Evolutionary conservation across 2,888 invertebrate genomes (phyloP).

Genomic region (Hyppa rectilinea): DNA sequence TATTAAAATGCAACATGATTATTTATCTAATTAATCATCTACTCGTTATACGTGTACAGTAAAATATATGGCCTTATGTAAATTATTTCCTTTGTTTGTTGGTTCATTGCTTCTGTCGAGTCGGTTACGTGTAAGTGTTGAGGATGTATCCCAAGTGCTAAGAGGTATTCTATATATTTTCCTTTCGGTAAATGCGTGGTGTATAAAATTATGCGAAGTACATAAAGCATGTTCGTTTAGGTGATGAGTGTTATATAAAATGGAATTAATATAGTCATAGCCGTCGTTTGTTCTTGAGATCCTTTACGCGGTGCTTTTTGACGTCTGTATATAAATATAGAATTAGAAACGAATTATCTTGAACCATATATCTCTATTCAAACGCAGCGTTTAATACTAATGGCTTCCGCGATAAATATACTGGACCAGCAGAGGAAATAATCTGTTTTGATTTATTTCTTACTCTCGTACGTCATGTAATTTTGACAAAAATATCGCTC

Average conservation of each 20-base stretch:
- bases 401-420: constrained; percentile 57
- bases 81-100: constrained; percentile 86
- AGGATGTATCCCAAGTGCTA: constrained; percentile 75
- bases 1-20: constrained; percentile 85
- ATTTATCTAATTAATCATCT: constrained; percentile 89
- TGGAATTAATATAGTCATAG: constrained; percentile 82
- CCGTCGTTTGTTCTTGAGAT: constrained; percentile 77
- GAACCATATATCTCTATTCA: constrained; percentile 45
- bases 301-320: constrained; percentile 63
- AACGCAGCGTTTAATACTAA: constrained; percentile 50
- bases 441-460: constrained; percentile 48
- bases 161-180: constrained; percentile 67
- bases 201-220: constrained; percentile 80
- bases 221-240: constrained; percentile 82
- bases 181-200: constrained; percentile 79
- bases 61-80: constrained; percentile 90
- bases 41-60: constrained; percentile 90
- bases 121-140: constrained; percentile 77
- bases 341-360: constrained; percentile 44
- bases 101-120: constrained; percentile 84
- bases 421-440: constrained; percentile 44
- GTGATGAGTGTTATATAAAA: constrained; percentile 85
- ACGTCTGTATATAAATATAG: constrained; percentile 55
- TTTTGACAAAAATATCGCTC: constrained; percentile 21
- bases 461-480: constrained; percentile 20